Conservation (phyloP, 2,113 vertebrate species). For the Aptenodytes forsteri region DNA sequence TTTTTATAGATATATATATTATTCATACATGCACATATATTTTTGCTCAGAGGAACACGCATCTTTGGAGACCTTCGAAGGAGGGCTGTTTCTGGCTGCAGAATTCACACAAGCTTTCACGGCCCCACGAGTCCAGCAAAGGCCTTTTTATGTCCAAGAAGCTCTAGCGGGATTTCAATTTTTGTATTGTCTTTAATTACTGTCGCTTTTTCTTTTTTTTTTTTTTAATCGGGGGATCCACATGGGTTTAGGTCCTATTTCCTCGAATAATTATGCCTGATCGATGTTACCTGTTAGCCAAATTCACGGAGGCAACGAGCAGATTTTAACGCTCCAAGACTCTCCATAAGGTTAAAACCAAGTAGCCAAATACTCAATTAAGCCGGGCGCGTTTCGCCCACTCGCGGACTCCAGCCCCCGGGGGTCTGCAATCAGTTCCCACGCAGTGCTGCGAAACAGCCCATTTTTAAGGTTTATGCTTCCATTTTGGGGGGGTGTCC, state of each 20-base stretch:
- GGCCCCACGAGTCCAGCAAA: constrained; percentile 31
- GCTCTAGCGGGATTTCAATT: not conserved
- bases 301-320: not conserved
- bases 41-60: constrained; percentile 28
- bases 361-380: not conserved
- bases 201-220: not conserved
- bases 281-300: not conserved
- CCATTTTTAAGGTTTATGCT: not conserved
- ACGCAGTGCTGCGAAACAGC: not conserved
- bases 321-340: not conserved
- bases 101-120: constrained; percentile 47
- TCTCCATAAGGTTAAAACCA: not conserved
- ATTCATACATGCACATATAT: not conserved
- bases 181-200: not conserved
- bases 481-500: fast-evolving
- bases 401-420: not conserved
- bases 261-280: not conserved
- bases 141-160: not conserved
- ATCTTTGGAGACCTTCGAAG: constrained; percentile 50
- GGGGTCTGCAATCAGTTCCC: not conserved
- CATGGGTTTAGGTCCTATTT: not conserved
- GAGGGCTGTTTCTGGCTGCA: constrained; percentile 51
- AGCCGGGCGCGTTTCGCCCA: not conserved
- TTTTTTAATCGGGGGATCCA: not conserved
- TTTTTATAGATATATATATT: not conserved